Percentiles rank a stretch among this genome's conserved stretches.
Conservation (phyloP, 2,888 invertebrate genomes). For the Polyploca ridens region DNA sequence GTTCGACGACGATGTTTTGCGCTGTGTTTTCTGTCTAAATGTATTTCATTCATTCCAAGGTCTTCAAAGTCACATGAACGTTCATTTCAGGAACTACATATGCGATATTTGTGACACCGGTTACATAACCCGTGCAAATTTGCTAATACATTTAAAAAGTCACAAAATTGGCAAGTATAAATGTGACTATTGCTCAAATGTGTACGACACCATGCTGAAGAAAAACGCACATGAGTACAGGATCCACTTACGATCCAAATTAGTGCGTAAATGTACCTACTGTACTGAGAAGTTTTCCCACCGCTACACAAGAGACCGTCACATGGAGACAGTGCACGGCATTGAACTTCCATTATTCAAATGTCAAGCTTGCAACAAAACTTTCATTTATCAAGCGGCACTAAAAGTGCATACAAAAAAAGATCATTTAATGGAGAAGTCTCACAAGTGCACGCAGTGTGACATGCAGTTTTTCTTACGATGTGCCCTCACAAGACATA, state of each 20-base stretch:
- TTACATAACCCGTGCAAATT: slow-evolving; percentile 58
- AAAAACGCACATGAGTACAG: slow-evolving; percentile 45
- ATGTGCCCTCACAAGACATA: slow-evolving; percentile 51
- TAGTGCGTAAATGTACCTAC: slow-evolving; percentile 58
- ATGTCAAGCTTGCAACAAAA: slow-evolving; percentile 60
- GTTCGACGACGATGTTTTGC: slow-evolving; percentile 39
- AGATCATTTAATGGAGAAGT: slow-evolving; percentile 59
- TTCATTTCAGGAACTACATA: slow-evolving; percentile 64
- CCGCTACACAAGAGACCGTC: slow-evolving; percentile 52
- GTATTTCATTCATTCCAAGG: slow-evolving; percentile 41
- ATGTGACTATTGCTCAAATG: slow-evolving; percentile 70
- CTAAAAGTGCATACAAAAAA: slow-evolving; percentile 58
- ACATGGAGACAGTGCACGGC: slow-evolving; percentile 57
- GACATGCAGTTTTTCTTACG: slow-evolving; percentile 57
- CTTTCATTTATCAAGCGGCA: slow-evolving; percentile 47
- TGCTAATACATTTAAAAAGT: slow-evolving; percentile 54
- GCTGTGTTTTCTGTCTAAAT: slow-evolving; percentile 40
- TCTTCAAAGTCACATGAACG: slow-evolving; percentile 52
- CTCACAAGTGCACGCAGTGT: slow-evolving; percentile 58
- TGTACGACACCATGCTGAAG: slow-evolving; percentile 73
- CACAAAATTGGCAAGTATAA: slow-evolving; percentile 60
- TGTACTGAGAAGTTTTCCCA: slow-evolving; percentile 61
- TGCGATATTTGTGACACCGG: slow-evolving; percentile 66
- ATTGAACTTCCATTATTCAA: slow-evolving; percentile 39
- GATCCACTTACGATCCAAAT: slow-evolving; percentile 24